Evolutionary conservation across 2,888 invertebrate species (phyloP), one percentile per base, ranked within the genome.

Genomic region (Xylota sylvarum): DNA sequence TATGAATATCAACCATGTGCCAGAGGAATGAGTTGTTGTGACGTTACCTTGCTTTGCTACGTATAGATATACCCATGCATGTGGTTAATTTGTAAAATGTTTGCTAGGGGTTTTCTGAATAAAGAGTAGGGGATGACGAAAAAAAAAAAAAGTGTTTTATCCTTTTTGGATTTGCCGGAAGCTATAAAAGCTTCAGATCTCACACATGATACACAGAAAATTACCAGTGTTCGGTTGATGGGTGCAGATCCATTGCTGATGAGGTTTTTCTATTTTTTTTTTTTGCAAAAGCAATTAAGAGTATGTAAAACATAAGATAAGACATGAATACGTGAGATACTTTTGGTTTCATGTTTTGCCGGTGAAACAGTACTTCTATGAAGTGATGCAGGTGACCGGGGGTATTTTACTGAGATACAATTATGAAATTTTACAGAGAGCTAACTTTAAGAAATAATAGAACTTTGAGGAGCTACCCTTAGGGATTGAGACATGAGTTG

Each of bases 81-180:
- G 65, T 70, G 77, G 46, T 65, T 78, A 78, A 73, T 83, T 73
- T 73, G 35, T 37, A 77, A 73, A 82, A 78, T 72, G 52, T 77
- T 77, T 78, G 19, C 70, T 67, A 6, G 30, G 35, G 56, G n/a
- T n/a, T 32, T 73, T 78, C 72, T 67, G 35, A 58, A 76, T 37
- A 48, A 60, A 3, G 9, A 37, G 1, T 1, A 37, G 23, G 23
- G 23, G 23, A 23, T 2, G 23, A 3, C 23, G 23, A 23, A 23
- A n/a, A n/a, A 27, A 30, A 67, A 12, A 17, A 65, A 46, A 32
- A 40, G 12, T 19, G 30, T 58, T 50, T 58, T 56, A 2, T 65
- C 32, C 35, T 70, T 48, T 62, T 23, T 69, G 27, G 46, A 30
- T 73, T 58, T 64, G 79, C 77, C 60, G 76, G 64, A 80, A 80